phyloP scores from a whole-genome alignment of 2,113 vertebrate species.

The Rallus limicola region DNA sequence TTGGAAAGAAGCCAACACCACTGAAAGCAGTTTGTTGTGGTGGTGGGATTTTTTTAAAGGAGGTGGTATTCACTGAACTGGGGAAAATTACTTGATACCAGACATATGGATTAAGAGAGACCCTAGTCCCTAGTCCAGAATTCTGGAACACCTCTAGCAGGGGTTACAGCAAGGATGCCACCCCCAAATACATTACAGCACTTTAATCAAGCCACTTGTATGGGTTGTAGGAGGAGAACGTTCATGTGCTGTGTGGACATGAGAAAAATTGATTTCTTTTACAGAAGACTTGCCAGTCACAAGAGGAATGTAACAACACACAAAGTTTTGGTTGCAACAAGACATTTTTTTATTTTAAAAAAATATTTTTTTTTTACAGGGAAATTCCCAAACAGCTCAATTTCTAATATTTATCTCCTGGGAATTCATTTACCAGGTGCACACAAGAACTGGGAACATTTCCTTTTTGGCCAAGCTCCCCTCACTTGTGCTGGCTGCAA shows the following conservation, averaged over 20 bases:
- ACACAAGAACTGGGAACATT: neutral
- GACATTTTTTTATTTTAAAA: neutral
- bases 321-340: neutral
- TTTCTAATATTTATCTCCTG: neutral
- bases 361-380: neutral
- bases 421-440: conserved; percentile 10
- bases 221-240: neutral
- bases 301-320: neutral
- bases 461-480: conserved; percentile 32
- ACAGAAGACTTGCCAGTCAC: neutral
- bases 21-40: neutral
- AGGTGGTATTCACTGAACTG: neutral
- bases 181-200: neutral
- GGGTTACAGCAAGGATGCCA: neutral
- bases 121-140: neutral
- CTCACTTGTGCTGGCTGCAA: neutral
- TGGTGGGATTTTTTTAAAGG: neutral
- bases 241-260: neutral
- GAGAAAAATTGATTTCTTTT: neutral
- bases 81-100: neutral
- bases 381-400: neutral
- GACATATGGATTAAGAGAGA: neutral
- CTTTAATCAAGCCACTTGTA: neutral
- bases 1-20: conserved; percentile 3
- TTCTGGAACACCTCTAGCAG: neutral